These are phyloP conservation scores for Prosopocoilus inquinatus DNA, from an alignment of 2,888 invertebrate genomes.

Conservation along the genomic window DNA sequence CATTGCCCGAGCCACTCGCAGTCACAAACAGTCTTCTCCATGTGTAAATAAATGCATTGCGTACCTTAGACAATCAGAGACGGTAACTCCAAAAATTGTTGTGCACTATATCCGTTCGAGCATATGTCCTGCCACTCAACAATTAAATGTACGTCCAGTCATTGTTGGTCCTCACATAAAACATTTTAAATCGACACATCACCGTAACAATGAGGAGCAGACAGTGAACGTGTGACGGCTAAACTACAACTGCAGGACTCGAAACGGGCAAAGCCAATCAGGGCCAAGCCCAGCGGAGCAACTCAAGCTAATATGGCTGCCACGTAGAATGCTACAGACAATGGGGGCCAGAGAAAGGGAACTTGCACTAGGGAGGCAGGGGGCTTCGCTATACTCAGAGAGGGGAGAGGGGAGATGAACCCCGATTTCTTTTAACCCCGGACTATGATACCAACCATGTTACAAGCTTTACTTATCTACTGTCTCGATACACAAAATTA, in stretches of 20 bases:
- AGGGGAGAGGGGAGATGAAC: slow-evolving; percentile 35
- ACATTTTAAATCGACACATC: slow-evolving; percentile 41
- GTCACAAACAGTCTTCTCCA: neutral
- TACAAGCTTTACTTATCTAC: slow-evolving; percentile 16
- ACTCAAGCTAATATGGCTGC: slow-evolving; percentile 54
- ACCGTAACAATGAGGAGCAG: slow-evolving; percentile 36
- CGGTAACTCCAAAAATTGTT: slow-evolving; percentile 13
- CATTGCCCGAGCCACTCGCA: neutral
- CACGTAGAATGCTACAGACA: slow-evolving; percentile 46
- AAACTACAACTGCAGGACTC: slow-evolving; percentile 46
- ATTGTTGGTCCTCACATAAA: slow-evolving; percentile 37
- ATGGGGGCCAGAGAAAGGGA: slow-evolving; percentile 51
- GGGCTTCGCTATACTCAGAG: slow-evolving; percentile 29
- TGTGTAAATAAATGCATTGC: slow-evolving; percentile 1
- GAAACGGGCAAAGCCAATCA: slow-evolving; percentile 53
- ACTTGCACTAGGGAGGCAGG: slow-evolving; percentile 40
- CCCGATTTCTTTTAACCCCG: slow-evolving; percentile 42
- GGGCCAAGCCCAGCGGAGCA: slow-evolving; percentile 50
- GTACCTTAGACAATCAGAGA: slow-evolving; percentile 17
- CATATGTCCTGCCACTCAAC: slow-evolving; percentile 34
- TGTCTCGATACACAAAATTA: slow-evolving; percentile 15
- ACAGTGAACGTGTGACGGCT: slow-evolving; percentile 35
- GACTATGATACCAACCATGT: slow-evolving; percentile 32
- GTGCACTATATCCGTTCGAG: slow-evolving; percentile 22
- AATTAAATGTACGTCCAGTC: slow-evolving; percentile 36